A percentile compares a stretch with the other conserved stretches of the same genome.
Evolutionary conservation across 2,113 vertebrate genomes (phyloP).

Genomic region (Albula glossodonta): DNA sequence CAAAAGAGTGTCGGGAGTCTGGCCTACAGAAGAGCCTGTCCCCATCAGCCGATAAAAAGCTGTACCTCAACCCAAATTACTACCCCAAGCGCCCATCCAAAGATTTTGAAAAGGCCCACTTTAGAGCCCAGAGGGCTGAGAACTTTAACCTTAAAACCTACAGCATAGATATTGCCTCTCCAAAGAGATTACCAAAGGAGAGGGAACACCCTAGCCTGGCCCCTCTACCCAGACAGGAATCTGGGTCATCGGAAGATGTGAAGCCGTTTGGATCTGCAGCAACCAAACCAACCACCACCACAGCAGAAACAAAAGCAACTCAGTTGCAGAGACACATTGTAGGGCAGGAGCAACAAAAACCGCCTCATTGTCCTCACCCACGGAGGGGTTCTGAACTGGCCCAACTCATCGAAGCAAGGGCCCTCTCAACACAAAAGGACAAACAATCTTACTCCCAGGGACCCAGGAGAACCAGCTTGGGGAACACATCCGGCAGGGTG

Average conservation of each 20-base stretch:
- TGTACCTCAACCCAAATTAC: slow-evolving; percentile 41
- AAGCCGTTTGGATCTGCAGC: slow-evolving; percentile 16
- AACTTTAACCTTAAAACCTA: slow-evolving; percentile 17
- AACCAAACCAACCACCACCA: slow-evolving; percentile 27
- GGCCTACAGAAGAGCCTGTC: slow-evolving; percentile 28
- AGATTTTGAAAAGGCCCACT: slow-evolving; percentile 34
- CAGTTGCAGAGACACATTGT: not conserved
- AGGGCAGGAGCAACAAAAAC: slow-evolving; percentile 34
- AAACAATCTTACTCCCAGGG: slow-evolving; percentile 47
- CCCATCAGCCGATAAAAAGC: slow-evolving; percentile 29
- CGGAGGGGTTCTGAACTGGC: slow-evolving; percentile 48
- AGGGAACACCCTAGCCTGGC: slow-evolving; percentile 1
- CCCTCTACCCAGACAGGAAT: slow-evolving; percentile 33
- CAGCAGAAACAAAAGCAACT: slow-evolving; percentile 42
- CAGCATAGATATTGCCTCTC: slow-evolving; percentile 26
- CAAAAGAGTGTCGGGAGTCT: slow-evolving; percentile 23
- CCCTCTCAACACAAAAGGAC: slow-evolving; percentile 36
- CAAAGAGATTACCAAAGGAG: not conserved
- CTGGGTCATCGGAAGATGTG: not conserved
- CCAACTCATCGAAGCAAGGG: slow-evolving; percentile 44
- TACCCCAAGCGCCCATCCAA: slow-evolving; percentile 33
- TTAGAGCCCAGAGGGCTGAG: slow-evolving; percentile 1
- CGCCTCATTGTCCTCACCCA: slow-evolving; percentile 20
- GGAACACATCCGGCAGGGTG: slow-evolving; percentile 45
- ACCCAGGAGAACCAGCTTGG: slow-evolving; percentile 51